phyloP scores from a whole-genome alignment of 1,140 invertebrate species.

The Lucilia sericata region DNA sequence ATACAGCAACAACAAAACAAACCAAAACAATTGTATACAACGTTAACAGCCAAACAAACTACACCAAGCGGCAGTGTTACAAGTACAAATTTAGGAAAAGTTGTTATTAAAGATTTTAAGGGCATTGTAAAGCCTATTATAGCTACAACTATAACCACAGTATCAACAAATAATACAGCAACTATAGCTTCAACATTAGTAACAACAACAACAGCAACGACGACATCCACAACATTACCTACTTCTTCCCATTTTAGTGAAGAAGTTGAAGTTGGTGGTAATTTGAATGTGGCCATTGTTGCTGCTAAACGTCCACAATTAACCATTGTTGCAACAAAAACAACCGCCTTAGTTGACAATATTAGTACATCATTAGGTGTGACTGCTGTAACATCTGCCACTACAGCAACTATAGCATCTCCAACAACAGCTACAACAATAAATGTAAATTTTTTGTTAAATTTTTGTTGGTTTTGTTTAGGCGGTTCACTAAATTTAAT shows the following conservation, averaged over 20 bases:
- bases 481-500: too few relatives aligned
- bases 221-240: not conserved
- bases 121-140: slow-evolving; percentile 4
- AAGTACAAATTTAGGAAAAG: slow-evolving; percentile 6
- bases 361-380: not conserved
- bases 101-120: slow-evolving; percentile 31
- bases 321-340: slow-evolving; percentile 18
- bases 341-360: not conserved
- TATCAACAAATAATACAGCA: not conserved
- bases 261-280: not conserved
- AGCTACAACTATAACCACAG: not conserved
- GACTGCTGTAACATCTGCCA: not conserved
- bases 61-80: not conserved
- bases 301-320: slow-evolving; percentile 32
- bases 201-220: not conserved
- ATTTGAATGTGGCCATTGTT: slow-evolving; percentile 34
- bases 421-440: slow-evolving; percentile 25
- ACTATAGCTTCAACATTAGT: not conserved
- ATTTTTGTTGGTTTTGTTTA: not conserved
- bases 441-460: slow-evolving; percentile 15
- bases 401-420: not conserved
- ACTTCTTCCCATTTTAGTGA: not conserved
- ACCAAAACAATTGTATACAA: slow-evolving; percentile 8
- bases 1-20: not conserved
- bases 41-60: slow-evolving; percentile 31